These are phyloP conservation scores for Aethina tumida DNA, from an alignment of 1,140 invertebrate species.

Conservation along the genomic window DNA sequence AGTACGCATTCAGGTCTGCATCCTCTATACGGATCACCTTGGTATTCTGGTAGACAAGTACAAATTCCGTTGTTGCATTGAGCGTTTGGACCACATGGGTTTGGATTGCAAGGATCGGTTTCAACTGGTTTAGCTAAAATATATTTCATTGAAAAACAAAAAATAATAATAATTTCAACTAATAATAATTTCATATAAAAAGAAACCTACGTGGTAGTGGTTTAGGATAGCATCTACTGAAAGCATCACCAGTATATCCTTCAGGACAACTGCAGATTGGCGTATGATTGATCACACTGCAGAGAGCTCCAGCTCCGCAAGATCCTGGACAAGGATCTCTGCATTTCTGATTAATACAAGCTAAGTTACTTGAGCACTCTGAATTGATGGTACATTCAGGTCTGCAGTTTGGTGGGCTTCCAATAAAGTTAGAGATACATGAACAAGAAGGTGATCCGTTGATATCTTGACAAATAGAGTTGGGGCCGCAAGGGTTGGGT, in stretches of 20 bases:
- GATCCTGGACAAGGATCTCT: slow-evolving; percentile 55
- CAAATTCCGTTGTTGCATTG: slow-evolving; percentile 54
- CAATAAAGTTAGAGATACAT: slow-evolving; percentile 44
- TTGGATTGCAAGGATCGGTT: slow-evolving; percentile 42
- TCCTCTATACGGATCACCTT: slow-evolving; percentile 53
- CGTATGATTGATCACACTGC: slow-evolving; percentile 49
- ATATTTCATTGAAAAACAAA: not conserved
- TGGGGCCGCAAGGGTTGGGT: slow-evolving; percentile 49
- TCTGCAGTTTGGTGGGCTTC: slow-evolving; percentile 43
- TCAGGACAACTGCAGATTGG: slow-evolving; percentile 51
- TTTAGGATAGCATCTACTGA: slow-evolving; percentile 42
- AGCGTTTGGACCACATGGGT: slow-evolving; percentile 48
- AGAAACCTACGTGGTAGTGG: slow-evolving; percentile 33
- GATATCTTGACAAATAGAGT: slow-evolving; percentile 43
- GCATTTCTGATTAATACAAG: slow-evolving; percentile 50
- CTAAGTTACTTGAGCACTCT: slow-evolving; percentile 44
- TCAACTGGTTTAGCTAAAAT: slow-evolving; percentile 8
- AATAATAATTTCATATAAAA: not conserved
- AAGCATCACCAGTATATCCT: slow-evolving; percentile 55
- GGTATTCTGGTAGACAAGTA: slow-evolving; percentile 56
- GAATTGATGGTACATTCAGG: slow-evolving; percentile 45
- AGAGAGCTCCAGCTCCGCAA: slow-evolving; percentile 51
- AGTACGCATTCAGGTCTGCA: slow-evolving; percentile 55
- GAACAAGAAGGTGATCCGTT: slow-evolving; percentile 46
- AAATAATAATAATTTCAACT: not conserved